Base-by-base conservation (phyloP, 1,140 invertebrate genomes). In the Aphaenogaster ashmeadi region DNA sequence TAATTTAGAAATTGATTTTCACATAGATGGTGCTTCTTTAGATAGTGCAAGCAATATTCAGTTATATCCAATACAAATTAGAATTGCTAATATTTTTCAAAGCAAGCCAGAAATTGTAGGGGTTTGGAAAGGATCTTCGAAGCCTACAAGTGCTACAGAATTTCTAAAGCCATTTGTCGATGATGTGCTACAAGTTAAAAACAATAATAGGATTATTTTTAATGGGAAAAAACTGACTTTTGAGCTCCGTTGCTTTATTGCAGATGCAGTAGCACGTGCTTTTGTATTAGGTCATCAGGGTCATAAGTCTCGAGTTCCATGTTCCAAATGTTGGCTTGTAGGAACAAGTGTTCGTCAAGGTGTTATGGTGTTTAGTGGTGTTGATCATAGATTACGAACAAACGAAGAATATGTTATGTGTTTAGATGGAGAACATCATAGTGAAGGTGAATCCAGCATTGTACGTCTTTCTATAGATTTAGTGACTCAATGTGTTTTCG, bases 361-460 rank as follows among this genome's bases (percentile, higher is more conserved):
- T 52, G 67, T 71, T 6, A 71, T 71, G 47, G 3, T 36, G 50
- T 71, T 52, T 52, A 27, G 21, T 33, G 27, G 21, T 71, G 11
- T 71, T 33, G 67, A 33, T 15, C 67, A 71, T 71, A 47, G 21
- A 27, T 47, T 71, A 11, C 8, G 44, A 71, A 71, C 67, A 71
- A 71, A 47, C 2, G 11, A 71, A 33, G 67, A 71, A 71, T 71
- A 71, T 50, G 1, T 9, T 11, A 67, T 21, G 8, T 41, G 38
- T 44, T 67, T 67, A 67, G 64, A 67, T 44, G 38, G 38, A 67
- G 64, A 67, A 18, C 64, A 67, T 67, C 64, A 67, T 67, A 21
- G 0, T 5, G 38, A 67, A 67, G 15, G 38, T 1, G 38, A 11
- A 67, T 66, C 15, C 7, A 44, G 15, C 8, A 71, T 71, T 15